These are phyloP conservation scores for Noctua janthina DNA, from an alignment of 2,888 invertebrate genomes.

Conservation along the genomic window DNA sequence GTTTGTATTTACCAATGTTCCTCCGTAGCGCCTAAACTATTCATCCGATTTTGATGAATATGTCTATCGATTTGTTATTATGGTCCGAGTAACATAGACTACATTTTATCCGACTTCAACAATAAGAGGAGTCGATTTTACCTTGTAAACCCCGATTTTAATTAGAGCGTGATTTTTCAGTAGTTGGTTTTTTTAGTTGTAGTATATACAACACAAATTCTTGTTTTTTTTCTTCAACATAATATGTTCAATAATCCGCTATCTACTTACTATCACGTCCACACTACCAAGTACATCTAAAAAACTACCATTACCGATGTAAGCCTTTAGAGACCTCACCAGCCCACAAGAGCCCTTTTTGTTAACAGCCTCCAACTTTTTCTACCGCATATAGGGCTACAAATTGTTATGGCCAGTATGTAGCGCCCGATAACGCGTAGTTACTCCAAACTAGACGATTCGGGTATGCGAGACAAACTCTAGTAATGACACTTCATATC, in stretches of 20 bases:
- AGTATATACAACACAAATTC: no score
- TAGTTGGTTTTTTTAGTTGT: no score
- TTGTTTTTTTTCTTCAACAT: no score
- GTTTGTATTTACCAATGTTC: no score
- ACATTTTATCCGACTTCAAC: no score
- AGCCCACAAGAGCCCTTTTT: slow-evolving; percentile 65
- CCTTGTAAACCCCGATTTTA: no score
- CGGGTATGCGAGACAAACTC: slow-evolving; percentile 52
- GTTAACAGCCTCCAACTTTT: slow-evolving; percentile 69
- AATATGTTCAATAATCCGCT: not conserved
- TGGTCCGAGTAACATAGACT: no score
- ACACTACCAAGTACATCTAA: slow-evolving; percentile 24
- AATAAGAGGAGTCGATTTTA: no score
- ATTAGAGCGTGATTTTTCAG: no score
- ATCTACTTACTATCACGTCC: slow-evolving; percentile 24
- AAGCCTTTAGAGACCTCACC: slow-evolving; percentile 48
- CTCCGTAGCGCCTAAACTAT: no score
- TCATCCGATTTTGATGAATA: no score
- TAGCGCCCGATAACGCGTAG: slow-evolving; percentile 67
- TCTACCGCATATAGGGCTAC: slow-evolving; percentile 60
- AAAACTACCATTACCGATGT: slow-evolving; percentile 40
- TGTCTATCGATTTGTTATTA: no score
- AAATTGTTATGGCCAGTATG: slow-evolving; percentile 72
- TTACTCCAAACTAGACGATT: slow-evolving; percentile 51
- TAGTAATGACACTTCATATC: slow-evolving; percentile 56